Base-by-base conservation (phyloP, 2,797 vertebrate species). In the Scleropages formosus region DNA sequence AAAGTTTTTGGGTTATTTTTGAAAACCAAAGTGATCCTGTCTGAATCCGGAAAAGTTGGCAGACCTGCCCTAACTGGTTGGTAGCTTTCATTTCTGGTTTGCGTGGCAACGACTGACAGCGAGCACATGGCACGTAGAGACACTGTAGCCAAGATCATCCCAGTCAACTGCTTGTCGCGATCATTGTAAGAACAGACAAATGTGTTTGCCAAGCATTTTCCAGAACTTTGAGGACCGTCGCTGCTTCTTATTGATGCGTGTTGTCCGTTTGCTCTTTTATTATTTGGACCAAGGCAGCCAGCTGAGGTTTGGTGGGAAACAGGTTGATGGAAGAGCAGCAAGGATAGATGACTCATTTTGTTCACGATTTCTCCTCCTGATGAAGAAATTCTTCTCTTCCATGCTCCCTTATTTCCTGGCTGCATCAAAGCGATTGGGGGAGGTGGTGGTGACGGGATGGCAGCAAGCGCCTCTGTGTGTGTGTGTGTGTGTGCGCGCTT, bases 251-350 rank as follows among this genome's bases (percentile, higher is more conserved):
- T 6, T 6, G 31, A 31, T 39, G 10, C 58, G 49, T 39, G 31
- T 39, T 39, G 31, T 39, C 39, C 39, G 31, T 39, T 39, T 56
- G 53, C 18, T 56, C 11, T 18, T 56, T 56, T 56, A 7, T 7
- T 22, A 51, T 53, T 53, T 31, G 68, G n/a, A 9, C 11, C 49
- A 31, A 22, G 16, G 22, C 24, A 31, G 24, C 8, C 12, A 26
- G 4, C 53, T 51, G 26, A 56, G 47, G 47, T 22, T 53, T 56
- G 49, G 53, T 27, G 53, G 31, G 47, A 70, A 70, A 72, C 56
- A 10, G 56, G 70, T 60, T 72, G 56, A 72, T 60, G 31, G 56
- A 31, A 72, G 70, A 59, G 60, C 26, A 59, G 70, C 27, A 44
- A 20, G 27, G 39, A n/a, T n/a, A 18, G 59, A 18, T 44, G 70